A percentile compares a stretch with the other conserved stretches of the same genome.
phyloP scores from a whole-genome alignment of 2,113 vertebrate species.

The Madoqua kirkii region DNA sequence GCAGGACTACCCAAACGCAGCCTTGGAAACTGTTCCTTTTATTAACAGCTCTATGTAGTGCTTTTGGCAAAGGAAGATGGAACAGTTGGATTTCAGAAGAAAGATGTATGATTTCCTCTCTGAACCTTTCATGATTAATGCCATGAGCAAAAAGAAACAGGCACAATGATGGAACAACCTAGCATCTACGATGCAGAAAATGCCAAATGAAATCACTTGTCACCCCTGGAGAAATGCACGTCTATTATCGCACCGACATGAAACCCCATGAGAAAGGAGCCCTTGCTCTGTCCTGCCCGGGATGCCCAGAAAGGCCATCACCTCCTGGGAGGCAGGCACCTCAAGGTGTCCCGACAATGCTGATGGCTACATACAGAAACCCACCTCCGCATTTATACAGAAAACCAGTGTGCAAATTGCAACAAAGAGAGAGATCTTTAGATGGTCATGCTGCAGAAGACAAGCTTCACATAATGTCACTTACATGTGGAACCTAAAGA shows the following conservation, averaged over 20 bases:
- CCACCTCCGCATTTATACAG: neutral
- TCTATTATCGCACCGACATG: constrained; percentile 46
- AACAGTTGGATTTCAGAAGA: constrained; percentile 34
- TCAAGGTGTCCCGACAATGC: constrained; percentile 26
- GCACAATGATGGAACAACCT: constrained; percentile 5
- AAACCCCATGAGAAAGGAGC: neutral
- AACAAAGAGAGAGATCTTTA: neutral
- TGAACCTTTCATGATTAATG: neutral
- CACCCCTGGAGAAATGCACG: constrained; percentile 51
- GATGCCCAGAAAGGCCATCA: constrained; percentile 40
- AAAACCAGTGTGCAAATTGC: accelerated
- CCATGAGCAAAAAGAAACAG: neutral
- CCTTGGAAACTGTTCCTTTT: neutral
- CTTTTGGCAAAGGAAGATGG: neutral
- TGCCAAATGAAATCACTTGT: constrained; percentile 65
- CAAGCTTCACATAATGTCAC: neutral
- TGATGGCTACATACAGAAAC: neutral
- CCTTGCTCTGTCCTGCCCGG: neutral
- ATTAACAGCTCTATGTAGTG: accelerated
- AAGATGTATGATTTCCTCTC: neutral
- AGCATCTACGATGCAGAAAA: constrained; percentile 4
- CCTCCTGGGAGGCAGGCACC: constrained; percentile 31
- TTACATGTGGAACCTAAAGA: neutral
- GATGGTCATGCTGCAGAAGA: neutral
- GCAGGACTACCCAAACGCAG: accelerated